Evolutionary conservation across 1,140 invertebrate species (phyloP), one percentile per base, ranked within the genome.

Genomic region (Lineus longissimus): DNA sequence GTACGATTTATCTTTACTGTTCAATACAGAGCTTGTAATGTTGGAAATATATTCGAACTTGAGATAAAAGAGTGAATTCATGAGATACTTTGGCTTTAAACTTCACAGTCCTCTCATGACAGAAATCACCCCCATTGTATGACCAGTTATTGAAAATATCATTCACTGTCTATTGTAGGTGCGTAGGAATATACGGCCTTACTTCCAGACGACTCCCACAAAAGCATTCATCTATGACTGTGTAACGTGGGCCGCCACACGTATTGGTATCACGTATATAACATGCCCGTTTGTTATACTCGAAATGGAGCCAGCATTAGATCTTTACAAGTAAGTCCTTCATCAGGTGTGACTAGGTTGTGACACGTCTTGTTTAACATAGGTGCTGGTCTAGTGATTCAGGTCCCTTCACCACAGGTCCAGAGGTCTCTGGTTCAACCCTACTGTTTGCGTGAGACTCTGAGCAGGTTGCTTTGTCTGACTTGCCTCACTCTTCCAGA

Each of bases 271-370:
- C 85, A 88, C 89, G 27, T 97, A 96, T 76, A 86, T 91, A 29
- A 91, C 91, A 23, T 92, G 93, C 72, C 90, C 91, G 67, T 96
- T 97, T 81, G 86, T 96, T 59, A 74, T 95, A n/a, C 84, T 95
- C 64, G 91, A 95, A 76, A 88, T 95, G 62, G 81, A 85, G 73
- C 82, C 87, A 60, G 86, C 86, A 68, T 73, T 91, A 61, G 77
- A 78, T 65, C 74, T 90, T 68, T 90, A 88, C 81, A 80, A 83
- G 88, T 89, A 83, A 86, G 85, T 87, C n/a, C 47, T 51, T 4
- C 4, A 36, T 36, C 15, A 7, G 33, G 4, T 15, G 4, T 36
- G 33, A 36, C 4, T 15, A 36, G 33, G 4, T 15, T 7, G 4
- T 36, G 33, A 36, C 33, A 36, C n/a, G n/a, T n/a, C n/a, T n/a